Percentiles rank a stretch among this genome's conserved stretches.
These are phyloP conservation scores for Catharus minimus DNA, from an alignment of 2,113 vertebrate genomes.

Conservation along the genomic window DNA sequence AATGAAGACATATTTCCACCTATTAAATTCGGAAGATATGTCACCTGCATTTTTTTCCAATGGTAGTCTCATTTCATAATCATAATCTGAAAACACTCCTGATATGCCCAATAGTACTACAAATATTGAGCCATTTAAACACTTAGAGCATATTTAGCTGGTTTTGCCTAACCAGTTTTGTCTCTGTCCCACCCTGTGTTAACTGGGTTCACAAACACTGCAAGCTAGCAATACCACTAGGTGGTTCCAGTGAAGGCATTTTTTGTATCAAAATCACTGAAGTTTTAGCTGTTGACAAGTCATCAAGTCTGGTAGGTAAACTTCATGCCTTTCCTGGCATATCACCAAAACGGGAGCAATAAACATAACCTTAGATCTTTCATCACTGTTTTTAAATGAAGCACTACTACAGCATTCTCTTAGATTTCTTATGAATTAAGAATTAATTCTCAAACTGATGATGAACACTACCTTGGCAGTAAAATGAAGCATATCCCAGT, in stretches of 20 bases:
- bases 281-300: not conserved
- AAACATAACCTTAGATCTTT: not conserved
- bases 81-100: not conserved
- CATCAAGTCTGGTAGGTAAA: not conserved
- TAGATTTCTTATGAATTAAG: not conserved
- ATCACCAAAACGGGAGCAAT: not conserved
- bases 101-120: not conserved
- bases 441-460: not conserved
- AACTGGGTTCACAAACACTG: not conserved
- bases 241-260: not conserved
- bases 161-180: not conserved
- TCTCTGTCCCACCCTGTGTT: not conserved
- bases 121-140: not conserved
- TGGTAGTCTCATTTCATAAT: not conserved
- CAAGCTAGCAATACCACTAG: not conserved
- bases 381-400: not conserved
- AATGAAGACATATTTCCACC: not conserved
- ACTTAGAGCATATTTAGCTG: not conserved
- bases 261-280: not conserved
- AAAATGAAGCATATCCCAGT: not conserved
- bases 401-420: not conserved
- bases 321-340: not conserved
- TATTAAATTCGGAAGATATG: not conserved
- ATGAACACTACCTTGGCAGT: fast-evolving
- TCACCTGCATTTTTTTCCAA: not conserved